A percentile compares a stretch with the other conserved stretches of the same genome.
Evolutionary conservation across 2,113 vertebrate species (phyloP).

Genomic region (Bubo bubo): DNA sequence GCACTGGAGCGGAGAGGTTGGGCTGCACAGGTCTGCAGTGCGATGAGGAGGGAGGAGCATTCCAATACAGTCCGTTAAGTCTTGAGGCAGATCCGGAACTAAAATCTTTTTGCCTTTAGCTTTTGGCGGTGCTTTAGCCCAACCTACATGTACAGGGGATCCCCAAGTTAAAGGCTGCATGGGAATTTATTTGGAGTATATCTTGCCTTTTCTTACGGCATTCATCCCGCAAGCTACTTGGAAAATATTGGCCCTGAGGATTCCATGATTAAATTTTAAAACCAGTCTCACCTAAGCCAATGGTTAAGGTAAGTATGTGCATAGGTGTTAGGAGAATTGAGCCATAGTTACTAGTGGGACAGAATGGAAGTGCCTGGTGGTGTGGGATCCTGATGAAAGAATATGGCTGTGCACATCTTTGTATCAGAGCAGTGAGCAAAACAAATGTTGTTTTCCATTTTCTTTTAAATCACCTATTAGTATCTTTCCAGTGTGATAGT

Average conservation of each 20-base stretch:
- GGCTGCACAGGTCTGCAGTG: neutral
- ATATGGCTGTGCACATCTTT: neutral
- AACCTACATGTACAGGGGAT: neutral
- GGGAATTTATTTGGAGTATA: neutral
- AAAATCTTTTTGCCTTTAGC: neutral
- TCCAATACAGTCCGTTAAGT: neutral
- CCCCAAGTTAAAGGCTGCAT: neutral
- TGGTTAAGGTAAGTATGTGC: neutral
- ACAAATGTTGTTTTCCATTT: neutral
- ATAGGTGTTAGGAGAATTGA: neutral
- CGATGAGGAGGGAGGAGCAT: neutral
- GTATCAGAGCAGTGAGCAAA: neutral
- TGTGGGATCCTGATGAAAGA: neutral
- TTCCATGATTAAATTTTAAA: neutral
- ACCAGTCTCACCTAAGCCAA: neutral
- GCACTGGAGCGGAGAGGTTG: neutral
- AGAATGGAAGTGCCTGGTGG: neutral
- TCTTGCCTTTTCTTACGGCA: neutral
- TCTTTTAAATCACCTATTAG: neutral
- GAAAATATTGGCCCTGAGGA: neutral
- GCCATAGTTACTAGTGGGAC: neutral
- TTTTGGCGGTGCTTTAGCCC: neutral
- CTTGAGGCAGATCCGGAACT: neutral
- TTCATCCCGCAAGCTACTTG: neutral
- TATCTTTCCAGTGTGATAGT: neutral